phyloP scores from a whole-genome alignment of 2,888 invertebrate genomes.

The Rhodophaea formosa region DNA sequence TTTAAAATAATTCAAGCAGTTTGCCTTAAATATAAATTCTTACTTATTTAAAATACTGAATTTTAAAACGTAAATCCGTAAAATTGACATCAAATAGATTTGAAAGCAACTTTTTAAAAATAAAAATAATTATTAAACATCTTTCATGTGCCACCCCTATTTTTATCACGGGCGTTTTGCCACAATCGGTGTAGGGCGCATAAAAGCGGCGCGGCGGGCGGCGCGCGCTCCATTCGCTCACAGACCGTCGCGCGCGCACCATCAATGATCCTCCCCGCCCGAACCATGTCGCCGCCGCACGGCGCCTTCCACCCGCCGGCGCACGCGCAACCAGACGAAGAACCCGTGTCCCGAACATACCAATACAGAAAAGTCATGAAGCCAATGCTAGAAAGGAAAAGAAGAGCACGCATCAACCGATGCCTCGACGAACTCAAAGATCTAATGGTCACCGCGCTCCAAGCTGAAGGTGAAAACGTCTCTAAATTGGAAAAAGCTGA shows the following conservation, averaged over 20 bases:
- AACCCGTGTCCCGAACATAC: slow-evolving; percentile 92
- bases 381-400: slow-evolving; percentile 92
- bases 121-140: slow-evolving; percentile 16
- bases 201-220: slow-evolving; percentile 64
- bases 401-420: slow-evolving; percentile 93
- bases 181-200: slow-evolving; percentile 78
- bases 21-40: no score
- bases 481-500: slow-evolving; percentile 93
- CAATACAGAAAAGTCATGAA: slow-evolving; percentile 97
- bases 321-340: slow-evolving; percentile 67
- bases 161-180: slow-evolving; percentile 79
- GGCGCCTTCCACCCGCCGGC: slow-evolving; percentile 76
- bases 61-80: no score
- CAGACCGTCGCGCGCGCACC: slow-evolving; percentile 69
- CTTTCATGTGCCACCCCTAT: slow-evolving; percentile 60
- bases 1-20: no score
- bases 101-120: slow-evolving; percentile 9
- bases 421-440: slow-evolving; percentile 94
- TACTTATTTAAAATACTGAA: no score
- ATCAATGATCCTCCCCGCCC: slow-evolving; percentile 75
- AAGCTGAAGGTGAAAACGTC: slow-evolving; percentile 93
- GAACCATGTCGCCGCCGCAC: slow-evolving; percentile 75
- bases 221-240: slow-evolving; percentile 77
- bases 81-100: slow-evolving; percentile 8
- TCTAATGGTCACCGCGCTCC: slow-evolving; percentile 91